phyloP scores from a whole-genome alignment of 2,888 invertebrate genomes.

The Netelia virgata region DNA sequence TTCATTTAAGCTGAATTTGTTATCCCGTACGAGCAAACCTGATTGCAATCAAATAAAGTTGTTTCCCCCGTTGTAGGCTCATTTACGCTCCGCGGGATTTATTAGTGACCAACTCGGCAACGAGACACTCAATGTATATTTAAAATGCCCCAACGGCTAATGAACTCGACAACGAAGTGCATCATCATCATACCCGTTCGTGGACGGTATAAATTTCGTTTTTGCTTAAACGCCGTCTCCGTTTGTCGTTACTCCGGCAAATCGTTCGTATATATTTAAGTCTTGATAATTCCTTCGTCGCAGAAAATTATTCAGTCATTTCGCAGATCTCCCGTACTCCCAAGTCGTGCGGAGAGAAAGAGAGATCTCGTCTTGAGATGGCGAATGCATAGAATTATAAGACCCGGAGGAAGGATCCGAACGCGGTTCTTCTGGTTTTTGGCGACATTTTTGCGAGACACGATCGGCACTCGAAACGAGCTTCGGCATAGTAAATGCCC shows the following conservation, averaged over 20 bases:
- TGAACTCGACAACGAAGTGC: constrained; percentile 54
- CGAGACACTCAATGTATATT: constrained; percentile 18
- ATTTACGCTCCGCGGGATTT: constrained; percentile 4
- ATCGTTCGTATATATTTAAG: constrained; percentile 33
- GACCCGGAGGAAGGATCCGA: constrained; percentile 31
- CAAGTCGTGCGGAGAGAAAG: constrained; percentile 1
- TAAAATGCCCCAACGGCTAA: constrained; percentile 36
- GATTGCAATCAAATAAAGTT: constrained; percentile 4
- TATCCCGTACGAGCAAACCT: background rate
- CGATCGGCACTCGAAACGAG: constrained; percentile 54
- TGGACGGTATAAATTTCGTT: constrained; percentile 25
- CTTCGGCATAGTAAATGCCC: background rate
- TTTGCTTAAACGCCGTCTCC: constrained; percentile 13
- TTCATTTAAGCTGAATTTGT: too few species aligned
- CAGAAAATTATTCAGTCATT: constrained; percentile 60
- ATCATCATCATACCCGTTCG: constrained; percentile 43
- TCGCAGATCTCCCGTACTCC: constrained; percentile 31
- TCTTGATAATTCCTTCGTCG: constrained; percentile 33
- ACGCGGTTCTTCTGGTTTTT: constrained; percentile 46
- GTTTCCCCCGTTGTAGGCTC: constrained; percentile 1
- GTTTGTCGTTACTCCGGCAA: background rate
- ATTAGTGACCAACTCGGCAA: constrained; percentile 30
- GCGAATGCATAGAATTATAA: constrained; percentile 45
- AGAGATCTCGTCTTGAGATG: constrained; percentile 44
- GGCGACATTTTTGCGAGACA: constrained; percentile 45